Evolutionary conservation across 2,113 vertebrate species (phyloP).

Genomic region (Apus apus): DNA sequence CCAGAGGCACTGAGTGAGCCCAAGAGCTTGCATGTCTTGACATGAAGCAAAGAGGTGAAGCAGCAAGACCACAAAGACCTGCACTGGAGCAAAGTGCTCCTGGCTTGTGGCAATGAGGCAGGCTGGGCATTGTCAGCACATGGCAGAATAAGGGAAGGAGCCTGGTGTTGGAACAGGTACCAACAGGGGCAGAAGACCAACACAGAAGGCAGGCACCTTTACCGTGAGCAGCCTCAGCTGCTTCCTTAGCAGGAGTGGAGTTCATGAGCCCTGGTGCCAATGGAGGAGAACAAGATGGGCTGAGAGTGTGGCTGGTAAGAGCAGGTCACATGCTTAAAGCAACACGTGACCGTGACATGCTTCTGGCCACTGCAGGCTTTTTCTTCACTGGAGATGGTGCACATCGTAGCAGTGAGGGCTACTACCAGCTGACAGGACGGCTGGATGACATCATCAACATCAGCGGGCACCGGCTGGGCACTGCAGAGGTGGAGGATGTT

Average conservation of each 20-base stretch:
- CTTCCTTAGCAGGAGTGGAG: neutral
- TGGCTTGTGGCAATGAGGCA: neutral
- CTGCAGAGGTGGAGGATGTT: slow-evolving; percentile 81
- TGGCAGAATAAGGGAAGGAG: neutral
- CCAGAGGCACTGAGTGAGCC: neutral
- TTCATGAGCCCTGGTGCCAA: neutral
- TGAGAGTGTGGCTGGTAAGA: accelerated
- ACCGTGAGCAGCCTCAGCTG: neutral
- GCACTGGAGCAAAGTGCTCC: neutral
- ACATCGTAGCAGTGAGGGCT: slow-evolving; percentile 74
- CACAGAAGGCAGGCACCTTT: neutral
- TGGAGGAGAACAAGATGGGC: neutral
- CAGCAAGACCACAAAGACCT: neutral
- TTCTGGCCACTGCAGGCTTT: slow-evolving; percentile 50
- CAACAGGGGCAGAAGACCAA: neutral
- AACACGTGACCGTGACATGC: neutral
- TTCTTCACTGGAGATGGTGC: slow-evolving; percentile 83
- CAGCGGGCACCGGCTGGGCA: slow-evolving; percentile 82
- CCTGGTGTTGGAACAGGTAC: neutral
- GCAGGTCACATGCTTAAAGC: neutral
- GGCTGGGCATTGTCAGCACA: neutral
- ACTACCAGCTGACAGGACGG: slow-evolving; percentile 82
- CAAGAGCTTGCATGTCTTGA: neutral
- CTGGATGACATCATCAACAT: slow-evolving; percentile 84
- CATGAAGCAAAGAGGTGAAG: neutral